Evolutionary conservation across 2,888 invertebrate species (phyloP).

Genomic region (Nipponacmea schrenckii): DNA sequence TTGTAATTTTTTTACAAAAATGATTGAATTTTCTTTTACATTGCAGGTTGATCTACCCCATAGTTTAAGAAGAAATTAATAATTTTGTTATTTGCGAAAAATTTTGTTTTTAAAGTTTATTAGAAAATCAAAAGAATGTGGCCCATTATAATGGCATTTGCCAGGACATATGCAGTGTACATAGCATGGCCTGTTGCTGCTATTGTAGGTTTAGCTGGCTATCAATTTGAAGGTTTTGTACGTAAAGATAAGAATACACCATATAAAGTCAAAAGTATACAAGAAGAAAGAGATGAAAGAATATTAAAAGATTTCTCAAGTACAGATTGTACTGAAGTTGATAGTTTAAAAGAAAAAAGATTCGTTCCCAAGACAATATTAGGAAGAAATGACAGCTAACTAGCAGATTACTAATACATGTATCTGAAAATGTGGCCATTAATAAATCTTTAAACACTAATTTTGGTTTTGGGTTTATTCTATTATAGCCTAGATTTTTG

Average conservation of each 20-base stretch:
- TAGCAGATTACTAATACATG: too few relatives aligned
- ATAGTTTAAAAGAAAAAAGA: slow-evolving; percentile 76
- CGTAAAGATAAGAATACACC: slow-evolving; percentile 69
- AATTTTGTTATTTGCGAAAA: background rate
- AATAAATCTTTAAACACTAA: too few relatives aligned
- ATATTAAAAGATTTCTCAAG: slow-evolving; percentile 71
- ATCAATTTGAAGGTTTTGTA: slow-evolving; percentile 78
- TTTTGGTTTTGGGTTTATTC: too few relatives aligned
- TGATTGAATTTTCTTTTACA: too few relatives aligned
- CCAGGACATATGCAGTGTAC: slow-evolving; percentile 81
- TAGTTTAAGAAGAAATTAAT: background rate
- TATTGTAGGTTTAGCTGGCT: slow-evolving; percentile 85
- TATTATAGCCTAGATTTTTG: too few relatives aligned
- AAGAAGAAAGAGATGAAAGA: slow-evolving; percentile 80
- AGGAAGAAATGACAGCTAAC: slow-evolving; percentile 65
- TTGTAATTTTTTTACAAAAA: too few relatives aligned
- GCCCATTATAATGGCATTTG: slow-evolving; percentile 77
- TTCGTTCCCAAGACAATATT: slow-evolving; percentile 71
- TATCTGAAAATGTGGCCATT: too few relatives aligned
- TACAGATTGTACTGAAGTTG: slow-evolving; percentile 73
- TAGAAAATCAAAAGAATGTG: slow-evolving; percentile 73
- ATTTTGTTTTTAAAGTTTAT: background rate
- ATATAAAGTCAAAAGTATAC: slow-evolving; percentile 72
- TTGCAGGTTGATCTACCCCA: too few relatives aligned
- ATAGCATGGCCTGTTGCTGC: slow-evolving; percentile 85